Base-by-base conservation (phyloP, 2,888 invertebrate genomes). In the Trissonchulus latispiculum region DNA sequence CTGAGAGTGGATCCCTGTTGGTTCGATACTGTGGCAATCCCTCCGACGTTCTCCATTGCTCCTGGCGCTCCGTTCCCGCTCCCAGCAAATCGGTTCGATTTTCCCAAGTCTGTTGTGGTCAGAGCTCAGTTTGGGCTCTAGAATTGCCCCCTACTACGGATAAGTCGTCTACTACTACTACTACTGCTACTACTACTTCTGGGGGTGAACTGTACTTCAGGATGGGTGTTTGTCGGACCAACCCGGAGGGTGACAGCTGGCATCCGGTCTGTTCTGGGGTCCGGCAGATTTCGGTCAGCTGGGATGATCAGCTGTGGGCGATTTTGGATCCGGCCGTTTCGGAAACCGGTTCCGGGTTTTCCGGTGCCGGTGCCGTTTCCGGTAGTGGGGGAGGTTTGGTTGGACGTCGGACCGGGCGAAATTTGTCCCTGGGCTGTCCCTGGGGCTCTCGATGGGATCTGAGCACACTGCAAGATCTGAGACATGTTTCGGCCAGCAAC, bases 401-500 rank as follows among this genome's bases (percentile, higher is more conserved):
- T 8, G 69, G 35, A 3, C 69, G 69, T 31, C 69, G 69, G 69
- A 33, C n/a, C 23, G 69, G 69, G 2, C 28, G 69, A 33, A 31
- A 33, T 36, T 3, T n/a, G 33, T 28, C n/a, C n/a, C 8, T 36
- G 8, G 48, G 48, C 48, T 23, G 8, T 8, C 69, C 69, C 8
- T 68, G 69, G 69, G 69, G 69, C 28, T 8, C 69, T 33, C 8
- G 36, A n/a, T 68, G 69, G 69, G 69, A 68, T 36, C 36, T 68
- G 36, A 36, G 35, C 33, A 8, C 69, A 35, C 23, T 48, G 23
- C 48, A 48, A 23, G 48, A 48, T 48, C 23, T 48, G 8, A 23
- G 8, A 8, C 48, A 48, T 48, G 48, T 48, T 8, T 15, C 8
- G 8, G 48, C 48, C 48, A 23, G 48, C 23, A 23, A 8, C 23